These are phyloP conservation scores for Drosophila gunungcola DNA, from an alignment of 1,140 invertebrate genomes.

Conservation along the genomic window DNA sequence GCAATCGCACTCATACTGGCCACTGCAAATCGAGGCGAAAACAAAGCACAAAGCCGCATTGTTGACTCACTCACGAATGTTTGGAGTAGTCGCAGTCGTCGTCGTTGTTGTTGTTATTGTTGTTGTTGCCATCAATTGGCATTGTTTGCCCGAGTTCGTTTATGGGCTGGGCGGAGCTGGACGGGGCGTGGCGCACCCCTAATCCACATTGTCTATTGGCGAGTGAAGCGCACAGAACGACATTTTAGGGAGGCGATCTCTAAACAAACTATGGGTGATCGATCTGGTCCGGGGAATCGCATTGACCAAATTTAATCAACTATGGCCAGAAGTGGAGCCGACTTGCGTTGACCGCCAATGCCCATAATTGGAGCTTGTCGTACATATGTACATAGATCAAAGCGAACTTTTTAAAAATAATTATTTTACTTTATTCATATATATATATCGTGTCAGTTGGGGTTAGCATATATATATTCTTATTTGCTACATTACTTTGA, in stretches of 20 bases:
- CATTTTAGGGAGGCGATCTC: slow-evolving; percentile 25
- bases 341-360: background rate
- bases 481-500: slow-evolving; percentile 2
- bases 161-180: background rate
- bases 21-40: slow-evolving; percentile 26
- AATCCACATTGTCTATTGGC: slow-evolving; percentile 8
- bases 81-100: slow-evolving; percentile 16
- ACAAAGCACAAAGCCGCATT: slow-evolving; percentile 32
- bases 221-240: background rate
- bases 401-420: slow-evolving; percentile 22
- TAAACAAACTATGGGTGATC: slow-evolving; percentile 29
- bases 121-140: slow-evolving; percentile 36
- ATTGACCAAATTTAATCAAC: slow-evolving; percentile 45
- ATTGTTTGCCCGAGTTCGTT: slow-evolving; percentile 37
- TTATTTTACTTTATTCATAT: slow-evolving; percentile 37
- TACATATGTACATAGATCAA: slow-evolving; percentile 7
- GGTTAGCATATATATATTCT: slow-evolving; percentile 8
- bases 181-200: slow-evolving; percentile 4
- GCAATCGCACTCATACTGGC: slow-evolving; percentile 1
- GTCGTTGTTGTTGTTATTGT: no score
- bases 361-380: slow-evolving; percentile 18
- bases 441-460: background rate
- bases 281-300: slow-evolving; percentile 21
- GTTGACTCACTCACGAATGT: slow-evolving; percentile 41
- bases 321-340: slow-evolving; percentile 21